A percentile compares a stretch with the other conserved stretches of the same genome.
Conservation (phyloP, 2,113 vertebrate species). For the Sigmodon hispidus region DNA sequence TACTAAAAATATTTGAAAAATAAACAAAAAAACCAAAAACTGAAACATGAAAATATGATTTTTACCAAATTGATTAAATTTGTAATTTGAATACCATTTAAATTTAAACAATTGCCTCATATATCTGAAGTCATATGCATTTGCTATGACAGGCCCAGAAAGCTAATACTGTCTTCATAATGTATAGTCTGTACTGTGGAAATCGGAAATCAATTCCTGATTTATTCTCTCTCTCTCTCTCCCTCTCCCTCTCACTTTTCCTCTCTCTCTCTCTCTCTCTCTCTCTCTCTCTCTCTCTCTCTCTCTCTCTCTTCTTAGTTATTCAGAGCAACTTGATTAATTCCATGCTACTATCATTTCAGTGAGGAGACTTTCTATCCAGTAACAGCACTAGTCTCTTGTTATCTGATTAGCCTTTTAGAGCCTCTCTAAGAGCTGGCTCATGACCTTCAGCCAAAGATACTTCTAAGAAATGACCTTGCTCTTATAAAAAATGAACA, state of each 20-base stretch:
- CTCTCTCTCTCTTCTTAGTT: neutral
- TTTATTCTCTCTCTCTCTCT: neutral
- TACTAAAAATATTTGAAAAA: neutral
- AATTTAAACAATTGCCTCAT: neutral
- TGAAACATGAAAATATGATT: neutral
- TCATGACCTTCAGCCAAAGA: neutral
- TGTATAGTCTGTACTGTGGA: neutral
- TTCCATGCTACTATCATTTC: neutral
- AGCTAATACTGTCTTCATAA: neutral
- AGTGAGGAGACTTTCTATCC: neutral
- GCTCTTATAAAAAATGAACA: neutral
- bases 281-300: neutral
- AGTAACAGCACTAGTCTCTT: neutral
- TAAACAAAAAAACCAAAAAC: neutral
- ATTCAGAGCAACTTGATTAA: neutral
- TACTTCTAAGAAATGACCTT: neutral
- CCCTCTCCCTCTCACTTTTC: fast-evolving
- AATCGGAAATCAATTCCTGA: neutral
- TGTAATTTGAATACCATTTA: neutral
- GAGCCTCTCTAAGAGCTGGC: neutral
- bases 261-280: neutral
- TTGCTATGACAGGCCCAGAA: neutral
- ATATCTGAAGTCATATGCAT: neutral
- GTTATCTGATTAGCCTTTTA: neutral
- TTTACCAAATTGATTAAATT: neutral